phyloP scores from a whole-genome alignment of 1,140 invertebrate genomes.

The Megalopta genalis region DNA sequence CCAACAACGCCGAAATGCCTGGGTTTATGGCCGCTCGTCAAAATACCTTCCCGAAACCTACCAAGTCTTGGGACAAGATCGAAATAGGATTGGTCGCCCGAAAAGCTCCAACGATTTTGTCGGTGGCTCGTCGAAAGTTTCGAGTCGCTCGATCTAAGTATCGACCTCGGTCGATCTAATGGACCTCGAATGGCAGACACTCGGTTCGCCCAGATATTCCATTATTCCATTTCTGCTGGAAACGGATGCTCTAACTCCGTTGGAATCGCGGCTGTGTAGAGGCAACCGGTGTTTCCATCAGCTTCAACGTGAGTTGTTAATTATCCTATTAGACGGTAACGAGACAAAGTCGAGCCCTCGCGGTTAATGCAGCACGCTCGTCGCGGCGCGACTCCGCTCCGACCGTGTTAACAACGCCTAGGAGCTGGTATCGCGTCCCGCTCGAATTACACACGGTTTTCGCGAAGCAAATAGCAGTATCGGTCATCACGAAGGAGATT shows the following conservation, averaged over 20 bases:
- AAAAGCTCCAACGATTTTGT: no score
- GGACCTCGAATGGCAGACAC: no score
- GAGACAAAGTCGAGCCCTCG: conserved; percentile 26
- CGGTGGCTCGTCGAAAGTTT: no score
- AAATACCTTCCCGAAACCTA: no score
- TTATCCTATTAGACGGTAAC: conserved; percentile 49
- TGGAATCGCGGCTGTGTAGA: neutral
- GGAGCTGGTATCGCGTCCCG: neutral
- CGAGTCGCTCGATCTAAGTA: no score
- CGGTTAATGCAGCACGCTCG: conserved; percentile 5
- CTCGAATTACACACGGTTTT: neutral
- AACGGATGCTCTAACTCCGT: neutral
- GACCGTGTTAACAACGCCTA: no score
- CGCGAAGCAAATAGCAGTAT: neutral
- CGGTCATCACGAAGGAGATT: neutral
- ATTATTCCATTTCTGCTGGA: neutral
- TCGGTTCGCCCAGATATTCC: neutral
- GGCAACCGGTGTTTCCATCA: neutral
- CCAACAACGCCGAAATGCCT: neutral
- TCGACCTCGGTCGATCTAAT: no score
- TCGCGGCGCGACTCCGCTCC: neutral
- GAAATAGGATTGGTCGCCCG: no score
- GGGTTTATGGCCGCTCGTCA: no score
- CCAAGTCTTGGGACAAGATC: no score
- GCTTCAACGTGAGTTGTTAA: conserved; percentile 38